Evolutionary conservation across 92 coral and sea anemone genomes (phyloP), one percentile per base, ranked within the genome.

Genomic region (Zoanthus sociatus): DNA sequence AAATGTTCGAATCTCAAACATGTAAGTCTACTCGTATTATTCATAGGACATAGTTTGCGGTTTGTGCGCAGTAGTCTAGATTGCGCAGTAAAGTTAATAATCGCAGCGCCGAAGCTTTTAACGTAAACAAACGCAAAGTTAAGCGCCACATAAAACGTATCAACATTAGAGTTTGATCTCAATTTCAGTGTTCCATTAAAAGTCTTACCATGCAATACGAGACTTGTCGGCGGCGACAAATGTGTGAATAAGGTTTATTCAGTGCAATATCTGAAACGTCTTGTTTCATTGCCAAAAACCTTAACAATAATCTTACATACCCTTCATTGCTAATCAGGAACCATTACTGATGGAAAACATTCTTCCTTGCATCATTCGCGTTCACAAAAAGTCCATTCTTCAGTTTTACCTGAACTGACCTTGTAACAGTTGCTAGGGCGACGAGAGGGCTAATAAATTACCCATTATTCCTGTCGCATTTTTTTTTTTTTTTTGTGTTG

Each of bases 371-470:
- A 47, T 69, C 74, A 69, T 31, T 13, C 46, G 12, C 16, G 30
- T 50, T 50, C 58, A 10, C 15, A 18, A 30, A 21, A 14, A 50
- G 15, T 50, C 79, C 42, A 76, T 50, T 30, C 61, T 18, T 48
- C 17, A 73, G 17, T 73, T 63, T 63, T 33, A 26, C 26, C 26
- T 20, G 45, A 16, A 8, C 64, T 20, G 50, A 76, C 79, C 37
- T 76, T 50, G 48, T 50, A 11, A 15, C 26, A 26, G 79, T 76
- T 76, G 79, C 79, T 48, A 76, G 63, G 79, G 79, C 44, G 58
- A 76, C 74, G 7, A 17, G 31, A 8, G 13, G 17, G 31, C 47
- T 69, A 69, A 69, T 69, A 46, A 69, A 44, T 46, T 26, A 26
- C 26, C 26, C 16, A 5, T 32, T 11, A 20, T 32, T 9, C 73